Percentiles rank a stretch among this genome's conserved stretches.
These are phyloP conservation scores for Acanthosepion lycidas DNA, from an alignment of 2,888 invertebrate species.

Conservation along the genomic window DNA sequence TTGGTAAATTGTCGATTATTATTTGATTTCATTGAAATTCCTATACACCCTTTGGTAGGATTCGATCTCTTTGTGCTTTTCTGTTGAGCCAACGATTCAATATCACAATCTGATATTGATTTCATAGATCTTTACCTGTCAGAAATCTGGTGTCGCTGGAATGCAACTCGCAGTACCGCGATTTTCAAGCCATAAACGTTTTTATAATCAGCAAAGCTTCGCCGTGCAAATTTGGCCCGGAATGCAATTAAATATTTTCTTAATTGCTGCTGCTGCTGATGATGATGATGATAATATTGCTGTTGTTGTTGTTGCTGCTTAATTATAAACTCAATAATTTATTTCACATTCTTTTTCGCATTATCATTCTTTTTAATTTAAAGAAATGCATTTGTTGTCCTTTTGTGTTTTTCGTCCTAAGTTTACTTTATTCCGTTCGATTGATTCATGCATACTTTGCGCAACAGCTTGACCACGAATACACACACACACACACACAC, in stretches of 20 bases:
- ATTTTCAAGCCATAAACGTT: constrained; percentile 2
- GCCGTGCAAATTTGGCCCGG: not conserved
- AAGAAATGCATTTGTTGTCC: not conserved
- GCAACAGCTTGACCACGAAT: too few species aligned
- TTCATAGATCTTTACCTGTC: constrained; percentile 33
- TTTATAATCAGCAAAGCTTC: not conserved
- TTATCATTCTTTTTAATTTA: not conserved
- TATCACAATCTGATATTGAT: constrained; percentile 33
- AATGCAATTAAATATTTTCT: constrained; percentile 18
- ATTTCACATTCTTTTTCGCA: too few species aligned
- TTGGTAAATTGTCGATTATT: too few species aligned
- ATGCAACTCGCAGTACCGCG: not conserved
- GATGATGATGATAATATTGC: too few species aligned
- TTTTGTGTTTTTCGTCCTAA: too few species aligned
- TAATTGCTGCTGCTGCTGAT: not conserved
- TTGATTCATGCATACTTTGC: too few species aligned
- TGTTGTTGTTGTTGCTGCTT: not conserved
- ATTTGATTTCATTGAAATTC: too few species aligned
- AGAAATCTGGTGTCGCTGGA: constrained; percentile 8
- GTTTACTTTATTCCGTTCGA: too few species aligned
- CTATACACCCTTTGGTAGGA: not conserved
- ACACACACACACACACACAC: too few species aligned
- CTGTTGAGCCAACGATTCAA: not conserved
- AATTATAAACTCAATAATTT: not conserved
- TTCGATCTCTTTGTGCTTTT: not conserved